Evolutionary conservation across 2,113 vertebrate species (phyloP).

Genomic region (Mola mola): DNA sequence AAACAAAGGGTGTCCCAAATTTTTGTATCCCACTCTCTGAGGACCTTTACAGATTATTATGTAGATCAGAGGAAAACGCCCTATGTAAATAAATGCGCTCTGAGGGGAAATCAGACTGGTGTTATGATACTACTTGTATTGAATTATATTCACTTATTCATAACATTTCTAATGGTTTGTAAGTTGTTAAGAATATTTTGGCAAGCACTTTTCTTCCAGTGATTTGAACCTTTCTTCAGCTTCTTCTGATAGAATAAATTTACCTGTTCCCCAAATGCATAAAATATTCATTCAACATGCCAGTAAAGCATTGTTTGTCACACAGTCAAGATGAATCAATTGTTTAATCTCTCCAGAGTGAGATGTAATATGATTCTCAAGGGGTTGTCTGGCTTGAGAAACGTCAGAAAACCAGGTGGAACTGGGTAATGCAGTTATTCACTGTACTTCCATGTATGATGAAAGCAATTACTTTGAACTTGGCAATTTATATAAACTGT

Average conservation of each 20-base stretch:
- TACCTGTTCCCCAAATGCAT: slow-evolving; percentile 8
- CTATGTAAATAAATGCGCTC: not conserved
- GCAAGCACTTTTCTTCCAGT: not conserved
- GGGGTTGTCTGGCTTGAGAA: too few relatives aligned
- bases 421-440: too few relatives aligned
- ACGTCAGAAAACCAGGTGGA: too few relatives aligned
- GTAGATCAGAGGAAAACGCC: not conserved
- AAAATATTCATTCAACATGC: slow-evolving; percentile 24
- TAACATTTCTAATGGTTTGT: not conserved
- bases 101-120: slow-evolving; percentile 7
- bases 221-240: not conserved
- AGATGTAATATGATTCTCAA: too few relatives aligned
- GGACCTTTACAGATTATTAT: too few relatives aligned
- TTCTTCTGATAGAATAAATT: not conserved
- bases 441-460: too few relatives aligned
- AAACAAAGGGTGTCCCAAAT: too few relatives aligned
- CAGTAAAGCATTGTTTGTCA: slow-evolving; percentile 58
- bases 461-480: too few relatives aligned
- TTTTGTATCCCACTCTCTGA: too few relatives aligned
- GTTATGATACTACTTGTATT: slow-evolving; percentile 29
- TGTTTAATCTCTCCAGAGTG: too few relatives aligned
- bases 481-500: too few relatives aligned
- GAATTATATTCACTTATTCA: not conserved
- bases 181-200: not conserved
- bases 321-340: too few relatives aligned